phyloP scores from a whole-genome alignment of 2,113 vertebrate species.

The Morphnarchus princeps region DNA sequence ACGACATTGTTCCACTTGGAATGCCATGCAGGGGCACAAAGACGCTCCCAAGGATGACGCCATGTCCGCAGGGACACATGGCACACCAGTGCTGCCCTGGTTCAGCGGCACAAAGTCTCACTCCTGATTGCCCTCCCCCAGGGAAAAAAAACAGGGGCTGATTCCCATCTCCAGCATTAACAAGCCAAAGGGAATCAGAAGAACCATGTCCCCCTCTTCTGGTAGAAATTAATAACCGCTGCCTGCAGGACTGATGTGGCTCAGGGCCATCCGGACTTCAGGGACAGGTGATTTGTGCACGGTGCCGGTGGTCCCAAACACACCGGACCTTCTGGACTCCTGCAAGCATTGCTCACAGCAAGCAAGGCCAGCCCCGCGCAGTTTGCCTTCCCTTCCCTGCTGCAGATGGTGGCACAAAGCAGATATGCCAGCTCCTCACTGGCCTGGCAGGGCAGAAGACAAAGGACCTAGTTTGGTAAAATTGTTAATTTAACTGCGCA shows the following conservation, averaged over 20 bases:
- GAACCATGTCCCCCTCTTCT: not conserved
- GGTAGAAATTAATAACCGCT: not conserved
- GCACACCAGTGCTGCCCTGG: fast-evolving
- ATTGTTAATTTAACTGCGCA: not conserved
- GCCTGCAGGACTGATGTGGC: not conserved
- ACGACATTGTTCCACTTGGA: fast-evolving
- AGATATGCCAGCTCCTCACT: not conserved
- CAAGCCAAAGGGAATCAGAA: not conserved
- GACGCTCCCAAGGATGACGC: fast-evolving
- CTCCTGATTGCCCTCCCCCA: not conserved
- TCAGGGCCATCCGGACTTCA: fast-evolving
- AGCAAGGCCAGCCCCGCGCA: not conserved
- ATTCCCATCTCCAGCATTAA: not conserved
- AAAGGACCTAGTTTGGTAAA: not conserved
- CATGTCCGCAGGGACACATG: fast-evolving
- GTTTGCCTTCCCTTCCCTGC: not conserved
- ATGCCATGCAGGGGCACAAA: fast-evolving
- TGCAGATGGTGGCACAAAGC: not conserved
- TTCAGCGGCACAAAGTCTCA: not conserved
- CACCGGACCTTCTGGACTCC: not conserved
- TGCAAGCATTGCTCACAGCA: not conserved
- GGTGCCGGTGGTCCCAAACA: not conserved
- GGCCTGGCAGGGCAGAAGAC: fast-evolving
- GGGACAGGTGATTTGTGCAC: not conserved
- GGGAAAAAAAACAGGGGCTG: not conserved